Evolutionary conservation across 2,113 vertebrate species (phyloP).

Genomic region (Callocephalon fimbriatum): DNA sequence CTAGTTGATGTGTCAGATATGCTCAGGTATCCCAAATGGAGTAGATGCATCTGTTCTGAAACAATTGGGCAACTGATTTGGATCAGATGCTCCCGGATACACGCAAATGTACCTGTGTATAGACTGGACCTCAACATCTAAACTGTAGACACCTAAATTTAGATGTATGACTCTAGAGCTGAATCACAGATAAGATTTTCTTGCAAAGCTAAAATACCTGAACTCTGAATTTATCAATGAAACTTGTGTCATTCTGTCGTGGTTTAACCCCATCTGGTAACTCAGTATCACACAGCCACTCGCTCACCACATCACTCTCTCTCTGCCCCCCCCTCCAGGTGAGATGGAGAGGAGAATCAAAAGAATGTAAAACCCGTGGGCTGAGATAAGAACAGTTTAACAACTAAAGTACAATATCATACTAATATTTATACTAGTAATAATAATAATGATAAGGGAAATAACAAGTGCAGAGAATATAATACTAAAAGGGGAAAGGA

Average conservation of each 20-base stretch:
- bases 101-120: accelerated
- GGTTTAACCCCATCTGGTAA: background rate
- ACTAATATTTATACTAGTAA: background rate
- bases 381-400: background rate
- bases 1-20: background rate
- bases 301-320: background rate
- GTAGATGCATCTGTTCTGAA: background rate
- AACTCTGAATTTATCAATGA: background rate
- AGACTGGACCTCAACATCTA: background rate
- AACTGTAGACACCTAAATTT: background rate
- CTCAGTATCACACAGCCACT: background rate
- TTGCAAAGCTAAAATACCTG: background rate
- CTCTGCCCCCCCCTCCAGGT: background rate
- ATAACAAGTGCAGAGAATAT: background rate
- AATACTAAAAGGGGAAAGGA: background rate
- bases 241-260: background rate
- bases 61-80: accelerated
- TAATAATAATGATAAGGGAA: background rate
- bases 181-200: background rate
- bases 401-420: background rate
- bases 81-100: background rate
- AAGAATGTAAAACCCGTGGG: background rate
- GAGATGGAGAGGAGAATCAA: background rate
- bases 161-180: background rate
- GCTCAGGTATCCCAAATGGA: background rate